phyloP scores from a whole-genome alignment of 2,888 invertebrate species.

The Didymodactylos carnosus region DNA sequence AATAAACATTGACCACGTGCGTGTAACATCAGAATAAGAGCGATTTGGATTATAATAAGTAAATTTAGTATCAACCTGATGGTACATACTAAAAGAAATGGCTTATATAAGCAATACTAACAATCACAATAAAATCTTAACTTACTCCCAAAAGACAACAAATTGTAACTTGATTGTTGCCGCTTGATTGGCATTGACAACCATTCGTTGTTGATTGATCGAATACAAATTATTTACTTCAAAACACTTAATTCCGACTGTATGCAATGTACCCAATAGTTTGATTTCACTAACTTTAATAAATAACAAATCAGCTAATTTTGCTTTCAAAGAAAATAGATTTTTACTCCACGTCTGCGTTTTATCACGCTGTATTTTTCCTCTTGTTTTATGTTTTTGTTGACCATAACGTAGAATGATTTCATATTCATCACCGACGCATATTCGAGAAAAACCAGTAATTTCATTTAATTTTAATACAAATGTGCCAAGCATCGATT shows the following conservation, averaged over 20 bases:
- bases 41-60: background rate
- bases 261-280: conserved; percentile 28
- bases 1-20: background rate
- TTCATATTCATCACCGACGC: conserved; percentile 43
- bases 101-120: background rate
- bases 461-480: conserved; percentile 40
- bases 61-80: background rate
- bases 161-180: conserved; percentile 42
- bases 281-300: conserved; percentile 38
- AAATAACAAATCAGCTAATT: conserved; percentile 37
- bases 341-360: conserved; percentile 39
- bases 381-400: conserved; percentile 42
- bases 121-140: background rate
- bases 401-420: conserved; percentile 39
- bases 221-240: conserved; percentile 41
- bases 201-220: conserved; percentile 40
- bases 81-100: background rate
- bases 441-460: conserved; percentile 42
- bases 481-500: conserved; percentile 38
- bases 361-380: conserved; percentile 34
- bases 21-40: background rate
- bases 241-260: conserved; percentile 42
- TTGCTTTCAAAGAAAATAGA: conserved; percentile 31
- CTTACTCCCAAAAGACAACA: conserved; percentile 42
- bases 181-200: conserved; percentile 41